A percentile compares a stretch with the other conserved stretches of the same genome.
These are phyloP conservation scores for Dryobota labecula DNA, from an alignment of 2,888 invertebrate species.

Conservation along the genomic window DNA sequence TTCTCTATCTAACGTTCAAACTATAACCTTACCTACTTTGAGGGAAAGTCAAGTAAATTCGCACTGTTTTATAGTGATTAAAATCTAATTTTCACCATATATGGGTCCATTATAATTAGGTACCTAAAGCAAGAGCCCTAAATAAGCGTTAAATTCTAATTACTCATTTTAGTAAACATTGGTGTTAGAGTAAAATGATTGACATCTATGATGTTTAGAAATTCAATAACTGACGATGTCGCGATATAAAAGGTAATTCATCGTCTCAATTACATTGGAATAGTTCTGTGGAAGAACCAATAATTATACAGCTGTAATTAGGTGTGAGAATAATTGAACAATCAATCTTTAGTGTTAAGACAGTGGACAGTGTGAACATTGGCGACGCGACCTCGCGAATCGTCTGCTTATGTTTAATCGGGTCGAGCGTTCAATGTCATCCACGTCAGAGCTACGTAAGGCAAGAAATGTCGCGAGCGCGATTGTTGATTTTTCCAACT, in stretches of 20 bases:
- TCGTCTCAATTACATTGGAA: conserved; percentile 12
- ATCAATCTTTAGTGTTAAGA: conserved; percentile 67
- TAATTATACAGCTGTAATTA: conserved; percentile 55
- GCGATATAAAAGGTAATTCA: conserved; percentile 1
- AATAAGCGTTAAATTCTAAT: not conserved
- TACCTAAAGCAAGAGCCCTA: not conserved
- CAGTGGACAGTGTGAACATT: conserved; percentile 67
- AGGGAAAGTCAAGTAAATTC: conserved; percentile 30
- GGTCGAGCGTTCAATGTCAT: conserved; percentile 87
- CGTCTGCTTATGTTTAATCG: conserved; percentile 84
- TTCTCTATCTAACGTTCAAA: conserved; percentile 37
- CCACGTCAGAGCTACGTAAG: conserved; percentile 64
- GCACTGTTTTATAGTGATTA: not conserved
- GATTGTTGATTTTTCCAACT: conserved; percentile 24
- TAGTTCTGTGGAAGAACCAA: conserved; percentile 24
- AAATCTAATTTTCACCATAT: not conserved
- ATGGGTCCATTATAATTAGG: not conserved
- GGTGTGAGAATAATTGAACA: conserved; percentile 70
- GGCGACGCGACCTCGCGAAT: conserved; percentile 78
- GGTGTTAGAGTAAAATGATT: not conserved
- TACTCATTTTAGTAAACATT: not conserved
- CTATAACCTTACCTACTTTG: conserved; percentile 33
- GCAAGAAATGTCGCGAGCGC: conserved; percentile 62
- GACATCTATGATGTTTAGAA: conserved; percentile 1
- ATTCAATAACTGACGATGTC: conserved; percentile 5